Evolutionary conservation across 2,797 vertebrate genomes (phyloP).

Genomic region (Enteromius argenteus): DNA sequence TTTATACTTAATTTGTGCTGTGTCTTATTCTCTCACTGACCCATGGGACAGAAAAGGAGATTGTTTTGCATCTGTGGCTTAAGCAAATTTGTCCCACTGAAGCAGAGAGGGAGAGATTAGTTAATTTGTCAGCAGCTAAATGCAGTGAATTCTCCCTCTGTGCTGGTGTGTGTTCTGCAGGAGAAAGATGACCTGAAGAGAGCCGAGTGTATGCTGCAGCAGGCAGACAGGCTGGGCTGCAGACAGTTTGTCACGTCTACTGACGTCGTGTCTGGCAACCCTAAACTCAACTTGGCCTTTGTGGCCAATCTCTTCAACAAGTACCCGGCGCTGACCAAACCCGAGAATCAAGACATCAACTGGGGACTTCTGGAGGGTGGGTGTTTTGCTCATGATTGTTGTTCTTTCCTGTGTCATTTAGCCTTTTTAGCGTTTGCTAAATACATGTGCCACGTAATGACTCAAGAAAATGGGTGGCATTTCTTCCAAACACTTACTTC

Average conservation of each 20-base stretch:
- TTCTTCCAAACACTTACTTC: slow-evolving; percentile 11
- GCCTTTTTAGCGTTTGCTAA: not conserved
- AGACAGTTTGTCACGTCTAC: slow-evolving; percentile 91
- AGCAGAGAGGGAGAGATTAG: not conserved
- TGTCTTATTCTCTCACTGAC: not conserved
- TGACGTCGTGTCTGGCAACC: slow-evolving; percentile 91
- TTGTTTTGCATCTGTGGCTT: slow-evolving; percentile 17
- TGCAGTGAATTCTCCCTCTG: slow-evolving; percentile 40
- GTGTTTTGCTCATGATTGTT: not conserved
- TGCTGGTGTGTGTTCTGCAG: slow-evolving; percentile 70
- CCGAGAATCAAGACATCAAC: slow-evolving; percentile 91
- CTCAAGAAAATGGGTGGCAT: slow-evolving; percentile 8
- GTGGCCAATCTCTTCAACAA: slow-evolving; percentile 98
- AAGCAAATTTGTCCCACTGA: not conserved
- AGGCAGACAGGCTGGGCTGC: slow-evolving; percentile 90
- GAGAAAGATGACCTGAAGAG: slow-evolving; percentile 89
- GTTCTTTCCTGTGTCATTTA: not conserved
- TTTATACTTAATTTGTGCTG: not conserved
- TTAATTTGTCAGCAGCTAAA: not conserved
- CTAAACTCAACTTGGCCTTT: slow-evolving; percentile 96
- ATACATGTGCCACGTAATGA: slow-evolving; percentile 12
- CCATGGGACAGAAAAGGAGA: not conserved
- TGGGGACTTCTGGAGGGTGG: slow-evolving; percentile 90
- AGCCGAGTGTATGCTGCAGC: slow-evolving; percentile 89
- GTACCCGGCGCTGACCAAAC: slow-evolving; percentile 93